Conservation (phyloP, 2,888 invertebrate genomes). For the Alsophila aescularia region DNA sequence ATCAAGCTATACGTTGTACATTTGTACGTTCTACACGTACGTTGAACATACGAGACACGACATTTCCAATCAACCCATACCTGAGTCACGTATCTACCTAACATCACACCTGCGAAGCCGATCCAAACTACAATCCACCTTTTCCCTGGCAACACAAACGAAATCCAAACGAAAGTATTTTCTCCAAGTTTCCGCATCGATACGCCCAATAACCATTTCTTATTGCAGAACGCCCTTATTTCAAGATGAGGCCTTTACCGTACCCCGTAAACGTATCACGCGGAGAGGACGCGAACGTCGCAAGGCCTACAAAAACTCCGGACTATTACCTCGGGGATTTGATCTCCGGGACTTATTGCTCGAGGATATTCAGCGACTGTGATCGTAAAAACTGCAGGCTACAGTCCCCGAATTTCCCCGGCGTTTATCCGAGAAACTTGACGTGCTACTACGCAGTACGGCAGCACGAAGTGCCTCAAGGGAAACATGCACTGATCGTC, state of each 20-base stretch:
- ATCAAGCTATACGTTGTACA: neutral
- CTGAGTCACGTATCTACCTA: slow-evolving; percentile 11
- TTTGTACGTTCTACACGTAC: slow-evolving; percentile 4
- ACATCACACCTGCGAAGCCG: slow-evolving; percentile 1
- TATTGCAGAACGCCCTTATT: slow-evolving; percentile 80
- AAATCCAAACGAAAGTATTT: slow-evolving; percentile 30
- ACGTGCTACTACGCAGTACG: slow-evolving; percentile 97
- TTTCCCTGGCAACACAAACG: slow-evolving; percentile 18
- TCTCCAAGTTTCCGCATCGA: slow-evolving; percentile 31
- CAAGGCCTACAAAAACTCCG: slow-evolving; percentile 75
- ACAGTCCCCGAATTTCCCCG: slow-evolving; percentile 96
- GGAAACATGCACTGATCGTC: slow-evolving; percentile 94
- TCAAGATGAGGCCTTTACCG: slow-evolving; percentile 76
- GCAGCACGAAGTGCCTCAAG: slow-evolving; percentile 93
- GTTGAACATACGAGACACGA: neutral
- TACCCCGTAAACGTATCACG: slow-evolving; percentile 81
- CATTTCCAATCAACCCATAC: slow-evolving; percentile 7
- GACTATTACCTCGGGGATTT: slow-evolving; percentile 93
- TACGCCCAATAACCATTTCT: slow-evolving; percentile 50
- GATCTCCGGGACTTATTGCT: slow-evolving; percentile 96
- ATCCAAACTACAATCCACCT: slow-evolving; percentile 16
- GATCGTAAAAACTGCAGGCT: slow-evolving; percentile 94
- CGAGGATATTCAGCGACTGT: slow-evolving; percentile 96
- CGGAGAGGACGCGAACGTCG: slow-evolving; percentile 69
- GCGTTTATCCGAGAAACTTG: slow-evolving; percentile 96